Conservation (phyloP, 2,888 invertebrate genomes). For the Nemurella pictetii region DNA sequence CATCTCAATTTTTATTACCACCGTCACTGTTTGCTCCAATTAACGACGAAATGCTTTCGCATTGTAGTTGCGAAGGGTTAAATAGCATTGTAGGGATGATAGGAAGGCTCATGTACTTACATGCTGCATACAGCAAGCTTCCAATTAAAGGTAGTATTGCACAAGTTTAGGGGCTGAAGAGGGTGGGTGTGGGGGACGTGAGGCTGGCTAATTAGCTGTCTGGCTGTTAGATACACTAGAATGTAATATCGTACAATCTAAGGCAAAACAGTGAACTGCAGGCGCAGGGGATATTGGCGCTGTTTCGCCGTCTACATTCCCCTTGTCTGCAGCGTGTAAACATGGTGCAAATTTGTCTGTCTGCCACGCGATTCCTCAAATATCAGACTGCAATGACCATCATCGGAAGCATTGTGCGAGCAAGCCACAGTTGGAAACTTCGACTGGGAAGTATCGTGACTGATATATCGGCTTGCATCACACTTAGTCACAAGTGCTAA, state of each 20-base stretch:
- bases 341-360: too few relatives aligned
- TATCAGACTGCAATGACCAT: too few relatives aligned
- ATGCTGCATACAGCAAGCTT: slow-evolving; percentile 27
- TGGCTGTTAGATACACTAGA: slow-evolving; percentile 34
- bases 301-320: too few relatives aligned
- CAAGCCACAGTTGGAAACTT: too few relatives aligned
- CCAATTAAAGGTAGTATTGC: slow-evolving; percentile 42
- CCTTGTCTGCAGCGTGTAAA: too few relatives aligned
- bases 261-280: neutral
- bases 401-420: too few relatives aligned
- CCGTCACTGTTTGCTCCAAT: slow-evolving; percentile 10
- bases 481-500: too few relatives aligned
- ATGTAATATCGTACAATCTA: slow-evolving; percentile 28
- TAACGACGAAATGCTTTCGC: slow-evolving; percentile 17
- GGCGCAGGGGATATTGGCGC: neutral
- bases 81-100: neutral
- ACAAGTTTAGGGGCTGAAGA: slow-evolving; percentile 30
- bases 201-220: slow-evolving; percentile 41
- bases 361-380: too few relatives aligned
- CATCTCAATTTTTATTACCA: too few relatives aligned
- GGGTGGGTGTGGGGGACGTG: neutral
- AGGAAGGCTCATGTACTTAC: neutral
- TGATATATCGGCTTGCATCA: too few relatives aligned
- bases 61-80: slow-evolving; percentile 14
- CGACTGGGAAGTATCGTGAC: too few relatives aligned